These are phyloP conservation scores for Lutjanus campechanus DNA, from an alignment of 2,797 vertebrate species.

Conservation along the genomic window DNA sequence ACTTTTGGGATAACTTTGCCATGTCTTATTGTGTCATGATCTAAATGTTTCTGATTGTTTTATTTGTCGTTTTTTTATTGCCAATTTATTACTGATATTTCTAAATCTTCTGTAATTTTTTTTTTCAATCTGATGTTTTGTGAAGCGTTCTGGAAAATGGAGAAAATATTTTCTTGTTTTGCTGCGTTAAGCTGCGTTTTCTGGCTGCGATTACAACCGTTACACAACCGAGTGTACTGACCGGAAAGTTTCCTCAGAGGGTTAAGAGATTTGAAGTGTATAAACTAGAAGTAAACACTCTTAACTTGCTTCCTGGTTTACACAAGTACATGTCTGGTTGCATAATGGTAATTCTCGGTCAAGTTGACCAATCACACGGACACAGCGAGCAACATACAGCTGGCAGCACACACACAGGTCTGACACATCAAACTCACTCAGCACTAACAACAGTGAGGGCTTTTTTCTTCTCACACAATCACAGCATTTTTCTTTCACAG, in stretches of 20 bases:
- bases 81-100: too few species aligned
- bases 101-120: too few species aligned
- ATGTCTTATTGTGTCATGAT: too few species aligned
- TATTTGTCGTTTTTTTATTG: too few species aligned
- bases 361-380: not conserved
- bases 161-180: too few species aligned
- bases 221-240: not conserved
- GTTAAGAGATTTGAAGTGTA: too few species aligned
- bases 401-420: constrained; percentile 12
- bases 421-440: constrained; percentile 27
- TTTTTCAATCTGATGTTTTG: too few species aligned
- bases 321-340: not conserved
- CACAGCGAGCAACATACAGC: not conserved
- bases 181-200: not conserved
- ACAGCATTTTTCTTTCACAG: constrained; percentile 56
- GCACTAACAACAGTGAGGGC: constrained; percentile 39
- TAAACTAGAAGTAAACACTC: not conserved
- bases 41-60: too few species aligned
- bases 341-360: constrained; percentile 17
- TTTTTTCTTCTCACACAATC: constrained; percentile 68
- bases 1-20: too few species aligned
- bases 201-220: not conserved
- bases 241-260: not conserved
- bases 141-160: too few species aligned
- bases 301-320: not conserved